phyloP scores from a whole-genome alignment of 1,140 invertebrate genomes.

The Portunus trituberculatus region DNA sequence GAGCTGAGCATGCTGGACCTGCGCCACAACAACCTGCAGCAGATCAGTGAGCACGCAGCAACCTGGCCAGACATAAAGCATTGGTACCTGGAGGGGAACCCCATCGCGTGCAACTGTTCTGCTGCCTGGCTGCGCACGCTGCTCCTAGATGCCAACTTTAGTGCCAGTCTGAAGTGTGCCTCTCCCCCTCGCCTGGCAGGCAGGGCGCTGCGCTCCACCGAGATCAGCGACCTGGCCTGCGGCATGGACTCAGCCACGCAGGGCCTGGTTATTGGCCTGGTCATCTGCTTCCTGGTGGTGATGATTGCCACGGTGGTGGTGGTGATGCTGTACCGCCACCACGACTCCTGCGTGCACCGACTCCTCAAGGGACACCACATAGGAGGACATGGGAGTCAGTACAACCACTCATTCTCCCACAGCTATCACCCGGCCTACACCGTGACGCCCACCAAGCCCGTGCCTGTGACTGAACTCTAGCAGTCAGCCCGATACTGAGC shows the following conservation, averaged over 20 bases:
- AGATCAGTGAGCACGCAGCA: constrained; percentile 71
- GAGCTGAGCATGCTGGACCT: constrained; percentile 72
- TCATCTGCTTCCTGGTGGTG: constrained; percentile 65
- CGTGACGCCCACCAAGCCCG: constrained; percentile 74
- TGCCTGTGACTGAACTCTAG: constrained; percentile 77
- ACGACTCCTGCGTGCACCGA: constrained; percentile 72
- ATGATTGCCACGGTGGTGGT: constrained; percentile 69
- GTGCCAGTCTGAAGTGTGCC: constrained; percentile 64
- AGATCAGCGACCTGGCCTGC: constrained; percentile 76
- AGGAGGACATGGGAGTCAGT: constrained; percentile 60
- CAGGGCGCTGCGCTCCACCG: constrained; percentile 47
- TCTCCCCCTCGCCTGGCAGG: constrained; percentile 65
- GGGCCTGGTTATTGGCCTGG: constrained; percentile 72
- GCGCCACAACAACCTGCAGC: constrained; percentile 70
- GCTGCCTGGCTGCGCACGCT: constrained; percentile 73
- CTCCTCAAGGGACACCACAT: constrained; percentile 74
- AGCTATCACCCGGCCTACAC: constrained; percentile 71
- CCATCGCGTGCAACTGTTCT: constrained; percentile 76
- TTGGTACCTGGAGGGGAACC: constrained; percentile 75
- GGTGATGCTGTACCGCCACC: constrained; percentile 74
- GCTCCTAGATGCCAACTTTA: constrained; percentile 63
- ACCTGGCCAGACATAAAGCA: constrained; percentile 74
- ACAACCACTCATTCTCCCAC: constrained; percentile 65
- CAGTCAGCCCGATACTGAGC: constrained; percentile 74
- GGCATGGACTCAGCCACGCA: constrained; percentile 74